phyloP scores from a whole-genome alignment of 2,113 vertebrate species.

The Nestor notabilis region DNA sequence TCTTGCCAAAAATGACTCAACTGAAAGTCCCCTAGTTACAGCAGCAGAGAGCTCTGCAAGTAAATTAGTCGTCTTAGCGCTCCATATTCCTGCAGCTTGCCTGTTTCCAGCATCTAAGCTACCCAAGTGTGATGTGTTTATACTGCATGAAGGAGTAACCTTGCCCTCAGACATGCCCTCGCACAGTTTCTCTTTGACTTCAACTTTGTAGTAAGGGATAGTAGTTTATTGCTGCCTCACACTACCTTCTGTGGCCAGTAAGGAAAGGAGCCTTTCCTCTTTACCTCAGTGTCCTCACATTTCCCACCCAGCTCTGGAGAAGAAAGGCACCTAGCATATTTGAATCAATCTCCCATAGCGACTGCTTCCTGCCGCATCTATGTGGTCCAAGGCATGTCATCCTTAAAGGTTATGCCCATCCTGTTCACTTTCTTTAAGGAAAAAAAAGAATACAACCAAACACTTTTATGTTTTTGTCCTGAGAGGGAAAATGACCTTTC shows the following conservation, averaged over 20 bases:
- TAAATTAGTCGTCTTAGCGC: not conserved
- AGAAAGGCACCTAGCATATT: not conserved
- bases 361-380: not conserved
- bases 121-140: not conserved
- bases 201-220: not conserved
- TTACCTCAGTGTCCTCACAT: not conserved
- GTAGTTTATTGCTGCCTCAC: not conserved
- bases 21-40: not conserved
- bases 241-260: not conserved
- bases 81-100: not conserved
- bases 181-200: not conserved
- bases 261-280: not conserved
- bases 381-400: not conserved
- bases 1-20: not conserved
- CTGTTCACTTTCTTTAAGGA: not conserved
- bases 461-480: not conserved
- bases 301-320: not conserved
- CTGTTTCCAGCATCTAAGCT: not conserved
- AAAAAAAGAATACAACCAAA: not conserved
- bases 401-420: conserved; percentile 15
- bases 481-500: conserved; percentile 14
- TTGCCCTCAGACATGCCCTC: not conserved
- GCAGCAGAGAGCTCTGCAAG: not conserved
- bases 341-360: not conserved
- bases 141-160: not conserved